phyloP scores from a whole-genome alignment of 2,888 invertebrate genomes.

The Falcaria lacertinaria region DNA sequence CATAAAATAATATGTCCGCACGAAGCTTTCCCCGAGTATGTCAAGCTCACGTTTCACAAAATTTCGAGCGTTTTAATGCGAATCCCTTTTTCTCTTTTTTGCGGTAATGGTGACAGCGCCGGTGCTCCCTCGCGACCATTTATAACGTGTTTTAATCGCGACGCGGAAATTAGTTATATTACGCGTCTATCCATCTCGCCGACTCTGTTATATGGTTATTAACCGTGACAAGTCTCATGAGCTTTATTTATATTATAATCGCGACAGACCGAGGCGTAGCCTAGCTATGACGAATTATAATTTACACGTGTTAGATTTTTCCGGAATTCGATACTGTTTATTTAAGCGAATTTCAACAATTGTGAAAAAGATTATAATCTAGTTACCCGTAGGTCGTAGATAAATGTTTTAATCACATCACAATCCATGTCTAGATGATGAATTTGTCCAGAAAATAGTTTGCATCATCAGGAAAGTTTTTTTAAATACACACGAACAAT shows the following conservation, averaged over 20 bases:
- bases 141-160: conserved; percentile 63
- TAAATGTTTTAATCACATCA: too few species aligned
- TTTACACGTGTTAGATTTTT: too few species aligned
- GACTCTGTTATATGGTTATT: conserved; percentile 50
- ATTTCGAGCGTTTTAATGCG: conserved; percentile 48
- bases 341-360: too few species aligned
- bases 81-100: conserved; percentile 50
- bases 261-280: background rate
- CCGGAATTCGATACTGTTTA: too few species aligned
- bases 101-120: conserved; percentile 54
- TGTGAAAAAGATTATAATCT: too few species aligned
- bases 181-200: conserved; percentile 39
- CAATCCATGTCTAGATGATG: too few species aligned
- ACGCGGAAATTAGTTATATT: conserved; percentile 61
- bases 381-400: too few species aligned
- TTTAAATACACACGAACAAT: too few species aligned
- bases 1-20: conserved; percentile 9
- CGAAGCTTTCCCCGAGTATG: conserved; percentile 5
- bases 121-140: conserved; percentile 45
- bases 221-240: conserved; percentile 35
- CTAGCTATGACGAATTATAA: too few species aligned
- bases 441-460: too few species aligned
- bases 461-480: too few species aligned
- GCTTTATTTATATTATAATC: background rate
- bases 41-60: conserved; percentile 27